These are phyloP conservation scores for Wasmannia auropunctata DNA, from an alignment of 1,140 invertebrate species.

Conservation along the genomic window DNA sequence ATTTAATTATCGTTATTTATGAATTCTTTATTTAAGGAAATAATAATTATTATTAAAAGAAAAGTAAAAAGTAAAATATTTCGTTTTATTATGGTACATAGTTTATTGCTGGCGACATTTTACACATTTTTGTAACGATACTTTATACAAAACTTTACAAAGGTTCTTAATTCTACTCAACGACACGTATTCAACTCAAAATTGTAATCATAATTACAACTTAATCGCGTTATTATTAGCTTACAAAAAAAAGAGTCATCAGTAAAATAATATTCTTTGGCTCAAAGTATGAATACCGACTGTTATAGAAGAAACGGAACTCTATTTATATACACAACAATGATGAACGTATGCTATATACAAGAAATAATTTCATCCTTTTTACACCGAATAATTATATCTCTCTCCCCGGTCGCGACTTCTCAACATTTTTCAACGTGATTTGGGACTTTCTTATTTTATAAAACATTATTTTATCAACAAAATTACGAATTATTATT, in stretches of 20 bases:
- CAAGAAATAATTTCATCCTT: not conserved
- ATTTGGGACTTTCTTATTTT: not conserved
- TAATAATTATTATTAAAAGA: not conserved
- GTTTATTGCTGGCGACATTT: constrained; percentile 67
- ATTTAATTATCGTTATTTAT: not conserved
- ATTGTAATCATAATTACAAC: not conserved
- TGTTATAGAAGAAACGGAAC: not conserved
- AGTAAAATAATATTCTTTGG: constrained; percentile 39
- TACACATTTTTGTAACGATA: constrained; percentile 52
- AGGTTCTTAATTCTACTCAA: constrained; percentile 40
- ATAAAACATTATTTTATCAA: not conserved
- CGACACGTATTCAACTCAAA: not conserved
- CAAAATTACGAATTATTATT: not conserved
- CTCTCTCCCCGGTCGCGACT: not conserved
- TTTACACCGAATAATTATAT: constrained; percentile 16
- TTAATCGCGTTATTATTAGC: not conserved
- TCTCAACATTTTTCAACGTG: not conserved
- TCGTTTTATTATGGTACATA: constrained; percentile 22
- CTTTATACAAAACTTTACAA: constrained; percentile 77
- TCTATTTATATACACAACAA: constrained; percentile 25
- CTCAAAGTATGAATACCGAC: not conserved
- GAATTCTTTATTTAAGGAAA: not conserved
- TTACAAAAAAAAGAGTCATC: not conserved
- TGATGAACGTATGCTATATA: constrained; percentile 24
- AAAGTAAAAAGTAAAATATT: not conserved